phyloP scores from a whole-genome alignment of 2,113 vertebrate genomes.

The Hemicordylus capensis region DNA sequence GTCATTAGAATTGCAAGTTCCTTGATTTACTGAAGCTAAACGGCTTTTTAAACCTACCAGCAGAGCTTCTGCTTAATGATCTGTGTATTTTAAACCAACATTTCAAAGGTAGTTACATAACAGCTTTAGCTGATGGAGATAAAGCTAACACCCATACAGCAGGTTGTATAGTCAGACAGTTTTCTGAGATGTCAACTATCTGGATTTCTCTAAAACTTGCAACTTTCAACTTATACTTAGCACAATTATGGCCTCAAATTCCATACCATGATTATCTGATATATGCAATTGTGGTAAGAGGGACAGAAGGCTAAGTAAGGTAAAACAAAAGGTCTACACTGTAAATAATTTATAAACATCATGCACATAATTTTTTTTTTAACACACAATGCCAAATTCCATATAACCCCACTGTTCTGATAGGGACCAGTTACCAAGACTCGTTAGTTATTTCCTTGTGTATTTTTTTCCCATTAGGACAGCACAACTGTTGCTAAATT shows the following conservation, averaged over 20 bases:
- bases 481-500: background rate
- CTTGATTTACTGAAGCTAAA: conserved; percentile 43
- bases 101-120: conserved; percentile 45
- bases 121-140: conserved; percentile 26
- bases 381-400: background rate
- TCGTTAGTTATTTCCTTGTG: background rate
- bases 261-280: conserved; percentile 2
- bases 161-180: conserved; percentile 26
- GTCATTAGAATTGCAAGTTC: conserved; percentile 18
- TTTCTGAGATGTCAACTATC: conserved; percentile 19
- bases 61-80: conserved; percentile 28
- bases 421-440: background rate
- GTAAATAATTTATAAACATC: background rate
- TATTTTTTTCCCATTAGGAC: background rate
- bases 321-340: conserved; percentile 1
- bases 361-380: background rate
- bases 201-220: background rate
- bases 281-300: background rate
- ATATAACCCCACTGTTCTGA: background rate
- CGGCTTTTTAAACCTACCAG: conserved; percentile 29
- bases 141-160: conserved; percentile 5
- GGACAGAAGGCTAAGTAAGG: background rate
- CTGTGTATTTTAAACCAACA: background rate
- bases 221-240: background rate
- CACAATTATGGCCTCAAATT: conserved; percentile 33